Conservation (phyloP, 2,113 vertebrate genomes). For the Psilopogon haemacephalus region DNA sequence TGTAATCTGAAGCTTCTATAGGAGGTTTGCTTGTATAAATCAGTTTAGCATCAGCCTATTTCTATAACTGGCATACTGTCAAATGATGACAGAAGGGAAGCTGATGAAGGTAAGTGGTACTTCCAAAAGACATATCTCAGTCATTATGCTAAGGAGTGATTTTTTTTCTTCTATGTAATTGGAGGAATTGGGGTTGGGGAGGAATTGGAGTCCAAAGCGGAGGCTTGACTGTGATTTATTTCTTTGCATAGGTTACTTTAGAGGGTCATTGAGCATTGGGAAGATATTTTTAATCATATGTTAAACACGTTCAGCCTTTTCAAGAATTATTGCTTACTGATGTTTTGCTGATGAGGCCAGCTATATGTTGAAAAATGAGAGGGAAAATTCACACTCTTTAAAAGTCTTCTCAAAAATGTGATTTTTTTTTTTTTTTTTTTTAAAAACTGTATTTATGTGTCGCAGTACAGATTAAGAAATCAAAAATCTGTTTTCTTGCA, state of each 20-base stretch:
- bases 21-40: neutral
- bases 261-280: conserved; percentile 23
- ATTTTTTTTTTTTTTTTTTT: neutral
- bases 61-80: neutral
- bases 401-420: neutral
- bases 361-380: neutral
- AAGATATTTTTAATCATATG: neutral
- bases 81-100: neutral
- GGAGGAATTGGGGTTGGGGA: neutral
- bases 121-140: neutral
- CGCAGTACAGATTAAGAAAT: neutral
- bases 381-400: neutral
- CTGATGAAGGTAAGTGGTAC: neutral
- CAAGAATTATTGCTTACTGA: neutral
- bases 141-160: neutral
- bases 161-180: neutral
- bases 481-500: neutral
- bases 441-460: neutral
- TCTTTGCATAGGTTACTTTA: conserved; percentile 10
- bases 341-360: neutral
- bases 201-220: neutral
- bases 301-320: neutral
- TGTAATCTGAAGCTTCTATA: neutral
- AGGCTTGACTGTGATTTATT: neutral
- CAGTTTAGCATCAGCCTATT: neutral